phyloP scores from a whole-genome alignment of 2,888 invertebrate genomes.

The Aspidapion aeneum region DNA sequence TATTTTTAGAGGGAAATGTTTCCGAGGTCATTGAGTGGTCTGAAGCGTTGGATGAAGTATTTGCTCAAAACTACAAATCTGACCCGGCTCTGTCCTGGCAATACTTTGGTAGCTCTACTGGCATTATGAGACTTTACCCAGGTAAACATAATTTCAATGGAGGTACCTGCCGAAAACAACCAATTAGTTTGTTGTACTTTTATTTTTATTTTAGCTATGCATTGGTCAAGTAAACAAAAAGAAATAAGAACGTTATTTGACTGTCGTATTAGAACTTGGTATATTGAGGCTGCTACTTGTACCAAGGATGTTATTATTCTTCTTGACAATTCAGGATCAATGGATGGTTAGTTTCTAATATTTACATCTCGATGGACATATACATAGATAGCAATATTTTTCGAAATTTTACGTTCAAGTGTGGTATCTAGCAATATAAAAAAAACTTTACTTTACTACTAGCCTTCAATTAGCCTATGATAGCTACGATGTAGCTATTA shows the following conservation, averaged over 20 bases:
- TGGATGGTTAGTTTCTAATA: conserved; percentile 72
- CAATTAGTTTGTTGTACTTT: no score
- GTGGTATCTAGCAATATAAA: no score
- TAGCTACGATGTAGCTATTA: no score
- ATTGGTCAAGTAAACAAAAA: conserved; percentile 43
- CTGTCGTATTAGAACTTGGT: conserved; percentile 91
- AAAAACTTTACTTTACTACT: no score
- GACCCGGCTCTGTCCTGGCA: conserved; percentile 95
- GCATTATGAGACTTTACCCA: conserved; percentile 91
- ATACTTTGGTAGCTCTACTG: conserved; percentile 93
- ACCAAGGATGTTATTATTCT: conserved; percentile 96
- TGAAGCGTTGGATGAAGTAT: conserved; percentile 76
- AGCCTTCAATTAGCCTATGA: no score
- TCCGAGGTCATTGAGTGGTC: conserved; percentile 88
- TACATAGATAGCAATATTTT: conserved; percentile 2
- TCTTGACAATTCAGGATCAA: conserved; percentile 94
- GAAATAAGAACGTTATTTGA: conserved; percentile 64
- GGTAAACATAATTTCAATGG: no score
- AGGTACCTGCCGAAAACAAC: no score
- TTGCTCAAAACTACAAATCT: conserved; percentile 78
- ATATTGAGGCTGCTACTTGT: conserved; percentile 95
- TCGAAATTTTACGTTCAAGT: conserved; percentile 10
- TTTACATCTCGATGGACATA: no score
- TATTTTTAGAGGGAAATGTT: conserved; percentile 50
- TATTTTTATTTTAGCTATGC: conserved; percentile 30